A percentile compares a stretch with the other conserved stretches of the same genome.
Conservation (phyloP, 2,797 vertebrate species). For the Cheracebus regulus region DNA sequence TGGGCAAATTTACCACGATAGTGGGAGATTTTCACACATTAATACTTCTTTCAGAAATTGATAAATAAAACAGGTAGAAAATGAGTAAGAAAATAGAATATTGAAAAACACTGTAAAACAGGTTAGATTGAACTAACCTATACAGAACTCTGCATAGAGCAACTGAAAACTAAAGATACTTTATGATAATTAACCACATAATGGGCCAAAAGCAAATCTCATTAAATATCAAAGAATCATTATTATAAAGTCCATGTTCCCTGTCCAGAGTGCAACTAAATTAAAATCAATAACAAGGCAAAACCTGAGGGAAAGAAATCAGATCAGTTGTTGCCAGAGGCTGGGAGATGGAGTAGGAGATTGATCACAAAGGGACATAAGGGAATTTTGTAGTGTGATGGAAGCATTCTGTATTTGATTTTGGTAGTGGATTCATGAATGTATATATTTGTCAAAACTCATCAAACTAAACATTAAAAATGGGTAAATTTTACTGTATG, state of each 20-base stretch:
- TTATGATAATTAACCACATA: slow-evolving; percentile 30
- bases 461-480: slow-evolving; percentile 12
- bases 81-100: background rate
- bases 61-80: background rate
- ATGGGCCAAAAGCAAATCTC: slow-evolving; percentile 53
- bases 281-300: slow-evolving; percentile 62
- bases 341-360: background rate
- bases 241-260: slow-evolving; percentile 52
- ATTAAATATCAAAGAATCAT: slow-evolving; percentile 52
- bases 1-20: background rate
- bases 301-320: slow-evolving; percentile 54
- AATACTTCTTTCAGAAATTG: slow-evolving; percentile 2
- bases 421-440: slow-evolving; percentile 8
- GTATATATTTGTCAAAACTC: slow-evolving; percentile 49
- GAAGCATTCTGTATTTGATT: slow-evolving; percentile 50
- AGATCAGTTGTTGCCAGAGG: background rate
- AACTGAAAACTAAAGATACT: slow-evolving; percentile 10
- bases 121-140: background rate
- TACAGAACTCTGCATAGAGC: background rate
- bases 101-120: background rate
- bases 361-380: background rate
- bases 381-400: background rate
- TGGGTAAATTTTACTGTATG: slow-evolving; percentile 37
- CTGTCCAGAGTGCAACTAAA: slow-evolving; percentile 46
- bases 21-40: background rate